A percentile compares a stretch with the other conserved stretches of the same genome.
Conservation (phyloP, 2,888 invertebrate genomes). For the Dicyrtoma fusca region DNA sequence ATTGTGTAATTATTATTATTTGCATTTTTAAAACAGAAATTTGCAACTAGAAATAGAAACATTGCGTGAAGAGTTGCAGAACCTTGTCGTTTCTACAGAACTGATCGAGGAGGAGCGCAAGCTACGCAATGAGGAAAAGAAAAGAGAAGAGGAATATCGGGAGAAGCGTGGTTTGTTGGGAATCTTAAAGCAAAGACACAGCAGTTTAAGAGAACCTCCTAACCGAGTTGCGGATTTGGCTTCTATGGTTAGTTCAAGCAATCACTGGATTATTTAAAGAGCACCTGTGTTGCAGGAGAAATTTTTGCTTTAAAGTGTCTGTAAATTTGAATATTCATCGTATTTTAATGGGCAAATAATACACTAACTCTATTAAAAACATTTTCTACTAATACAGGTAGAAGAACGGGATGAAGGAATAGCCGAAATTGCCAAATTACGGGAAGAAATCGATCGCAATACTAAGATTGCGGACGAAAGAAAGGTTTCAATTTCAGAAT, state of each 20-base stretch:
- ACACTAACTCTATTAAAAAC: too few species aligned
- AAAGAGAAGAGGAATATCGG: constrained; percentile 15
- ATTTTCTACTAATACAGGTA: too few species aligned
- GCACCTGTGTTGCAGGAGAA: too few species aligned
- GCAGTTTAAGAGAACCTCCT: constrained; percentile 1
- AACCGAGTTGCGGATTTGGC: constrained; percentile 34
- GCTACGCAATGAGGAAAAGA: background rate
- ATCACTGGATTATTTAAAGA: too few species aligned
- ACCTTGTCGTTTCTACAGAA: constrained; percentile 6
- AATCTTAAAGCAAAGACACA: constrained; percentile 17
- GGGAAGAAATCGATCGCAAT: background rate
- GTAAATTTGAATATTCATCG: too few species aligned
- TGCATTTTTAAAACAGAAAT: background rate
- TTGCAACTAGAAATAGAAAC: constrained; percentile 5
- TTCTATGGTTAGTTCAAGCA: constrained; percentile 38
- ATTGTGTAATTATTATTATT: constrained; percentile 9
- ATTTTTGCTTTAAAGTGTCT: too few species aligned
- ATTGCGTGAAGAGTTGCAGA: constrained; percentile 13
- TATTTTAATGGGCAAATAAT: too few species aligned
- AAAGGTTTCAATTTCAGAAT: background rate
- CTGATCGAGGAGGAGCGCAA: constrained; percentile 2
- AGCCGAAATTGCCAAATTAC: constrained; percentile 3
- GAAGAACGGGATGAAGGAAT: constrained; percentile 28
- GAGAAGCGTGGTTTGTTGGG: constrained; percentile 11
- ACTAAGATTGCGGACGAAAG: background rate